Conservation (phyloP, 2,888 invertebrate genomes). For the Oscheius sp. region DNA sequence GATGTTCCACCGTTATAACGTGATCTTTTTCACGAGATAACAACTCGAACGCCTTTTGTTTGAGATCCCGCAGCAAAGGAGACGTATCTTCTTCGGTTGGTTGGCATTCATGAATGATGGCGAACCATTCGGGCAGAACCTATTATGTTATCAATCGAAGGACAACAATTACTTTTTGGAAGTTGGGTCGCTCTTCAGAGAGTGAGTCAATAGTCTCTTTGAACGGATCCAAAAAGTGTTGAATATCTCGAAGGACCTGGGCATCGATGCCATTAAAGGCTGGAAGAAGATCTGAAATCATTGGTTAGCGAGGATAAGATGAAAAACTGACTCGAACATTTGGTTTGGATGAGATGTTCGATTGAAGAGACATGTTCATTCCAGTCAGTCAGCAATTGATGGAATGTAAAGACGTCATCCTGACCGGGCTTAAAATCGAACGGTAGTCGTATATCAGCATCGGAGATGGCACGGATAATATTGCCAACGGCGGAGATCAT, state of each 20-base stretch:
- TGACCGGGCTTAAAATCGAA: conserved; percentile 32
- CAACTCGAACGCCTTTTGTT: conserved; percentile 32
- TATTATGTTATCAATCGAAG: too few species aligned
- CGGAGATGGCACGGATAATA: conserved; percentile 12
- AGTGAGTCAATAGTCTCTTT: conserved; percentile 57
- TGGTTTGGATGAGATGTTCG: conserved; percentile 24
- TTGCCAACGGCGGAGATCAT: conserved; percentile 41
- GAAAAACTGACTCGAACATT: conserved; percentile 14
- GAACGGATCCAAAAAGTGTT: conserved; percentile 61
- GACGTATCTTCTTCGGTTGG: conserved; percentile 43
- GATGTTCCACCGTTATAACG: conserved; percentile 55
- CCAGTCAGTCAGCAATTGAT: conserved; percentile 42
- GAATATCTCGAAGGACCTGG: conserved; percentile 45
- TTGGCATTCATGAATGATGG: conserved; percentile 49
- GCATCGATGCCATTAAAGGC: conserved; percentile 36
- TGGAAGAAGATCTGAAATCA: conserved; percentile 26
- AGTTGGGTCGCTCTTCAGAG: conserved; percentile 38
- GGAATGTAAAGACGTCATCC: conserved; percentile 43
- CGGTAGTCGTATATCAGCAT: conserved; percentile 38
- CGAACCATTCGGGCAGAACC: conserved; percentile 52
- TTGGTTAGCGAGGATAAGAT: neutral
- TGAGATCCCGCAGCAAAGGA: conserved; percentile 37
- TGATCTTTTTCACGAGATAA: conserved; percentile 34
- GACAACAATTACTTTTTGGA: conserved; percentile 40
- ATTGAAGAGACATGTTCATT: conserved; percentile 38